These are phyloP conservation scores for Apocrypta bakeri DNA, from an alignment of 1,140 invertebrate genomes.

Conservation along the genomic window DNA sequence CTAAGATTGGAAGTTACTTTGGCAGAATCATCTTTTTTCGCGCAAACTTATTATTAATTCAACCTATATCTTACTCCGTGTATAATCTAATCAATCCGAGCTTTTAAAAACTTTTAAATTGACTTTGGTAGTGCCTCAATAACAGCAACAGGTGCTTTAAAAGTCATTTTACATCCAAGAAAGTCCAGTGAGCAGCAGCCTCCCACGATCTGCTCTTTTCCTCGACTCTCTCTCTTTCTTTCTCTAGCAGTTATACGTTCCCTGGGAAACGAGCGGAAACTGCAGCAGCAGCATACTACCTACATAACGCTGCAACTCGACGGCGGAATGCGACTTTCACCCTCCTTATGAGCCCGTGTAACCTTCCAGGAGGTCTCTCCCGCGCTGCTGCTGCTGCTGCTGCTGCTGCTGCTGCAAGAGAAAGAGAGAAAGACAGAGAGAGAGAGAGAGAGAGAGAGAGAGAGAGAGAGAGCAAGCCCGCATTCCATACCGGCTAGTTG, in stretches of 20 bases:
- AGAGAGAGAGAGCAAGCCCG: neutral
- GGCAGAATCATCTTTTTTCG: no score
- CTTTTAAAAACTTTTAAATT: no score
- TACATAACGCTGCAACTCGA: slow-evolving; percentile 24
- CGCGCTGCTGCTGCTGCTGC: neutral
- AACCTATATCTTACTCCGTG: no score
- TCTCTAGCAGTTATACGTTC: neutral
- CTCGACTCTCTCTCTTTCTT: neutral
- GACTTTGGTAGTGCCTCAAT: no score
- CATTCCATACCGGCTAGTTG: slow-evolving; percentile 9
- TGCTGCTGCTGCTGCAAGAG: no score
- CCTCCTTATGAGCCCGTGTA: slow-evolving; percentile 39
- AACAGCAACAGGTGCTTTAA: slow-evolving; percentile 57
- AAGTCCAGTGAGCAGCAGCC: neutral
- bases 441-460: neutral
- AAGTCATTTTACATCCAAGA: no score
- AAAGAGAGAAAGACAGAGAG: neutral
- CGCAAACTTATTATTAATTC: no score
- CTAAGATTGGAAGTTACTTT: no score
- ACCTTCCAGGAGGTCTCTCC: slow-evolving; percentile 47
- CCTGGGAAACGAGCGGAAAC: slow-evolving; percentile 12
- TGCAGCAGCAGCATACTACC: slow-evolving; percentile 34
- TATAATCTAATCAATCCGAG: no score
- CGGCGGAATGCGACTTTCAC: slow-evolving; percentile 54
- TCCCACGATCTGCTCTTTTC: no score